Conservation (phyloP, 2,113 vertebrate genomes). For the Pristiophorus japonicus region DNA sequence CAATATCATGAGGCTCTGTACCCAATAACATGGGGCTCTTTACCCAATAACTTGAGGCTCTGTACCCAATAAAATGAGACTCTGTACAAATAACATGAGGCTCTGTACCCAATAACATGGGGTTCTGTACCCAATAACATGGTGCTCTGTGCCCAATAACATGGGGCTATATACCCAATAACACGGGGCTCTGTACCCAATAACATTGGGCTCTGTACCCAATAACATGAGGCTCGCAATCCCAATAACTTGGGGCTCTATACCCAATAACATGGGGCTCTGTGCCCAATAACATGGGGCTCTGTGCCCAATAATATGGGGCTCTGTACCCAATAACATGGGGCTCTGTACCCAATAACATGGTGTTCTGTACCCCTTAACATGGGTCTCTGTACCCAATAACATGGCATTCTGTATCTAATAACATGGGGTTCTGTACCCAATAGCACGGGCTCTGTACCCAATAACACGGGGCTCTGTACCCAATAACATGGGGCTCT, state of each 20-base stretch:
- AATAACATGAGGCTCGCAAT: background rate
- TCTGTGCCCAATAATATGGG: background rate
- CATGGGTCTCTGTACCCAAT: background rate
- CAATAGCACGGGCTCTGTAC: background rate
- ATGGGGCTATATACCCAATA: background rate
- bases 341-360: background rate
- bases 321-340: background rate
- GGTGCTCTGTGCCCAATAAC: background rate
- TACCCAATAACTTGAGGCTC: background rate
- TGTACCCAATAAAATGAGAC: background rate
- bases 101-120: background rate
- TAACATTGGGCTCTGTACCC: background rate
- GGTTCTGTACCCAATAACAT: background rate
- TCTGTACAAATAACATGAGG: background rate
- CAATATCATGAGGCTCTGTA: background rate
- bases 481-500: background rate
- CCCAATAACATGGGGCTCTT: background rate
- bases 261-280: background rate
- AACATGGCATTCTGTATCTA: background rate
- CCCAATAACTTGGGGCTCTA: background rate
- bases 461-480: background rate
- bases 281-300: background rate
- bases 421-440: background rate
- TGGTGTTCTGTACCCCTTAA: background rate
- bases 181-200: background rate